Evolutionary conservation across 2,888 invertebrate genomes (phyloP), one percentile per base, ranked within the genome.

Genomic region (Anticlea derivata): DNA sequence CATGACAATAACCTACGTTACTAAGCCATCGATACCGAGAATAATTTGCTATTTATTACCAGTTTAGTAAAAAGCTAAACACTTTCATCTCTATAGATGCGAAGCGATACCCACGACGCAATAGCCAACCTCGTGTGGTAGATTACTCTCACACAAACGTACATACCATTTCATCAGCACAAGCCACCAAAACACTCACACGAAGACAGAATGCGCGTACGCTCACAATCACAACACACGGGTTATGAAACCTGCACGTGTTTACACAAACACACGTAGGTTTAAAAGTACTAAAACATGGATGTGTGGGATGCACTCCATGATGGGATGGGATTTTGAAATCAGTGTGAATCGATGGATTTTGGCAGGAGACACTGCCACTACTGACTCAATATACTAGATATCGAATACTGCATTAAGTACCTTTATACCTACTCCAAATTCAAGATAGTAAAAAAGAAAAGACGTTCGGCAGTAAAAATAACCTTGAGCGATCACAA

Each of bases 181-280:
- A 20, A 11, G 30, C 44, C 45, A 58, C 31, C 23, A 27, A 35
- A 37, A 33, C 47, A 22, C 47, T 41, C 68, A 65, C 65, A 62
- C 63, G 55, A 20, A 39, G 50, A 5, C 37, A 34, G 41, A 50
- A 13, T 55, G 65, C 69, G 66, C 66, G 63, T 66, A 66, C 67
- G 66, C 73, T 68, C 65, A 52, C 56, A 65, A 58, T 68, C 65
- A 52, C 56, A 65, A 58, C 63, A 67, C 66, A 63, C 76, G 79
- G 81, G 82, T 82, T 76, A 83, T 78, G 80, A 83, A 82, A 80
- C 82, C 68, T 66, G 58, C 71, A 79, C 80, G 75, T 80, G 80
- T 80, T 78, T 73, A 70, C 72, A 73, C 70, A 72, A 31, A 74
- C 73, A 77, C 59, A 65, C 63, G 58, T 62, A 66, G 65, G 65